These are phyloP conservation scores for Epinephelus awoara DNA, from an alignment of 2,797 vertebrate species.

Conservation along the genomic window DNA sequence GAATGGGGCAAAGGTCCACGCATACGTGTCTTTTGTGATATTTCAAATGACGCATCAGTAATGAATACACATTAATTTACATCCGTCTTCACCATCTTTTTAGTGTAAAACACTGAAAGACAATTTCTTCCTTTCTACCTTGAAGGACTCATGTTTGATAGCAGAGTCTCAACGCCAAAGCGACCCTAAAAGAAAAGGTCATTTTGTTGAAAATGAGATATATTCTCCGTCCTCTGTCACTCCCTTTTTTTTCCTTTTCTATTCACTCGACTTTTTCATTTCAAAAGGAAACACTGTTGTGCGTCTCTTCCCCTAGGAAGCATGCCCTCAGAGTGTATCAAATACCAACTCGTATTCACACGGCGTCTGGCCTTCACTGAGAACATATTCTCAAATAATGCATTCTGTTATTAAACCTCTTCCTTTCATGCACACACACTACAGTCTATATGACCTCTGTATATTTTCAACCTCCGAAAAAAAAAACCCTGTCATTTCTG, in stretches of 20 bases:
- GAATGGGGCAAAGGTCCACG: constrained; percentile 9
- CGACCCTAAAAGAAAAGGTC: constrained; percentile 45
- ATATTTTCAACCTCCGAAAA: constrained; percentile 7
- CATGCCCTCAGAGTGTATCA: constrained; percentile 28
- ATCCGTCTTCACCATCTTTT: background rate
- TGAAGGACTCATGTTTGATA: constrained; percentile 2
- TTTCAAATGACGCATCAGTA: background rate
- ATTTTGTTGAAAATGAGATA: constrained; percentile 32
- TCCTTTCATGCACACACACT: constrained; percentile 11
- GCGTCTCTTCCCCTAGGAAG: constrained; percentile 30
- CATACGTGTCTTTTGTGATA: background rate
- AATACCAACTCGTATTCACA: constrained; percentile 40
- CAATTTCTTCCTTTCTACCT: background rate
- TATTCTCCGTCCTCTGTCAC: constrained; percentile 22
- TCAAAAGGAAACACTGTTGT: constrained; percentile 44
- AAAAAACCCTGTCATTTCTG: constrained; percentile 14
- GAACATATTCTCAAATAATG: constrained; percentile 47
- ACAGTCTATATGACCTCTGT: constrained; percentile 1
- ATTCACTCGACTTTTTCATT: constrained; percentile 54
- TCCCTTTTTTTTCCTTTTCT: background rate
- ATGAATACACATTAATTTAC: constrained; percentile 8
- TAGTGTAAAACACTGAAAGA: background rate
- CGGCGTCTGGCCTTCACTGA: constrained; percentile 24
- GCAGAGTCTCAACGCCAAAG: constrained; percentile 8
- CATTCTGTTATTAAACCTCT: constrained; percentile 25